These are phyloP conservation scores for Zapornia atra DNA, from an alignment of 2,113 vertebrate genomes.

Conservation along the genomic window DNA sequence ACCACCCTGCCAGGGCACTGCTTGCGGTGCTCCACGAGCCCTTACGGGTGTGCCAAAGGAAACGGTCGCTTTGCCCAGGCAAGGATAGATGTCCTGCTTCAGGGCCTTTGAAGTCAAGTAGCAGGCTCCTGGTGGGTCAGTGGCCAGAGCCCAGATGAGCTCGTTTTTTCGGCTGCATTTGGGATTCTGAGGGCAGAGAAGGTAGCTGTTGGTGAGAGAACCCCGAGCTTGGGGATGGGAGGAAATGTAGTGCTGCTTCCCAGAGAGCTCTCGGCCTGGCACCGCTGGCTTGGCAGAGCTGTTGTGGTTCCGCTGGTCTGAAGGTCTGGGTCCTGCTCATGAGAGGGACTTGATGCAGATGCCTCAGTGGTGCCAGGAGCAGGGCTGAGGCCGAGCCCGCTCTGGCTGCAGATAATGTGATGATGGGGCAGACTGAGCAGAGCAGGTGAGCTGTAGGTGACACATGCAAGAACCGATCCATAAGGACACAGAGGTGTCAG, in stretches of 20 bases:
- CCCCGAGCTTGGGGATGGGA: accelerated
- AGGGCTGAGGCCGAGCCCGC: neutral
- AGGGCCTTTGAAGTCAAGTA: neutral
- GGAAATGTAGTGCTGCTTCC: accelerated
- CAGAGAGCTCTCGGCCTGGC: neutral
- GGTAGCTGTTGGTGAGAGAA: neutral
- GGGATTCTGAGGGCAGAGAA: neutral
- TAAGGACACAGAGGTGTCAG: neutral
- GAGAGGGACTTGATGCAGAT: neutral
- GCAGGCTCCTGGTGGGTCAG: accelerated
- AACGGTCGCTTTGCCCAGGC: neutral
- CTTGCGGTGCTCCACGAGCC: accelerated
- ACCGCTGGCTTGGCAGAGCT: neutral
- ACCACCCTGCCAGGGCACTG: neutral
- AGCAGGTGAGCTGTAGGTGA: accelerated
- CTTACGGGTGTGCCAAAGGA: neutral
- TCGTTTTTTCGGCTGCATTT: neutral
- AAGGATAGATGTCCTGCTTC: neutral
- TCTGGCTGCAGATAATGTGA: accelerated
- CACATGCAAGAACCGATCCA: neutral
- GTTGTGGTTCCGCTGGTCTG: neutral
- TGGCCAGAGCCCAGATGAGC: neutral
- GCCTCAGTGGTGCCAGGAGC: neutral
- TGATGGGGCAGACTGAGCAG: neutral
- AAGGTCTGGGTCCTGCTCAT: neutral